Evolutionary conservation across 2,888 invertebrate species (phyloP), one percentile per base, ranked within the genome.

Genomic region (Plagodis dolabraria): DNA sequence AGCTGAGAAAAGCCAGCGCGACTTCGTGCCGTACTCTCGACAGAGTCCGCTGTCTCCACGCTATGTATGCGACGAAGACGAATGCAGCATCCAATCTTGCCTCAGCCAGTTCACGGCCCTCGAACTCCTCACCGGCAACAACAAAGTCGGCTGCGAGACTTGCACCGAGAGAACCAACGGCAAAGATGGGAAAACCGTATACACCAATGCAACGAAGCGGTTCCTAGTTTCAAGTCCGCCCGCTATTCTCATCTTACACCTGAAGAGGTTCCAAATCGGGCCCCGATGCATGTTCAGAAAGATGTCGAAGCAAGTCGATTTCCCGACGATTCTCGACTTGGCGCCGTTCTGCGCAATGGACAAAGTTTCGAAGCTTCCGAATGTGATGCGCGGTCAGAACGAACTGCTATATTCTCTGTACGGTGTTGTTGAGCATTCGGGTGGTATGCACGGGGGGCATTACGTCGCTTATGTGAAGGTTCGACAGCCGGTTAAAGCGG

Each of bases 391-490:
- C n/a, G 94, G 94, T 8, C 95, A 96, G 78, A 94, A 91, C 69
- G 94, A 94, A 78, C 88, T 98, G 43, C 86, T 97, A 35, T 99
- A 99, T 84, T 96, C 98, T 0, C 90, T 99, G 53, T 99, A 98
- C 76, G 99, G 98, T 0, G 96, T 99, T 0, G 99, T 99, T 4
- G 98, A 98, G 79, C 99, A 99, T 82, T 96, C 96, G 54, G 99
- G 99, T 0, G 95, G 96, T 5, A 95, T 99, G 83, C 96, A 96
- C 77, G 97, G 98, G 5, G 94, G 94, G 0, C 94, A 95, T 68
- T 99, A 99, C 81, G 97, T 98, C 0, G 98, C 99, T 6, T 99
- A 98, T 79, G 97, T 99, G 2, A 98, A 98, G 92, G 96, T 97
- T 7, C 92, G 96, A n/a, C 86, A 93, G 22, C 93, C 94, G 7